Evolutionary conservation across 2,888 invertebrate genomes (phyloP).

Genomic region (Ormyrus pomaceus): DNA sequence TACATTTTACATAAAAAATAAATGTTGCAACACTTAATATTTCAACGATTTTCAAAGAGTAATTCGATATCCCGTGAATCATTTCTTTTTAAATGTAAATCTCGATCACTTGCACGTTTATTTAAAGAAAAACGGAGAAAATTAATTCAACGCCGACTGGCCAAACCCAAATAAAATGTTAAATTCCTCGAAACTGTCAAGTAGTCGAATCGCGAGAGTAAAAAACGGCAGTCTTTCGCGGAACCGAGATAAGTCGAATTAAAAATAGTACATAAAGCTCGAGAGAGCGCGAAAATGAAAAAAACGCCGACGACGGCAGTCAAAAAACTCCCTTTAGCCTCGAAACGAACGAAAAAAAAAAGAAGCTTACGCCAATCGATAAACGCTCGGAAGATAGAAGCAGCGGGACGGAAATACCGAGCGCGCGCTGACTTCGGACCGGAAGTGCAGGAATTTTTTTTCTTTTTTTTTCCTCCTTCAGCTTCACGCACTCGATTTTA

Average conservation of each 20-base stretch:
- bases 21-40: too few species aligned
- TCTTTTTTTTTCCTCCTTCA: not conserved
- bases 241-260: slow-evolving; percentile 12
- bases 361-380: slow-evolving; percentile 22
- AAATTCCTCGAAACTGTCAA: not conserved
- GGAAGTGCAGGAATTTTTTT: slow-evolving; percentile 39
- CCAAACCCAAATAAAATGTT: not conserved
- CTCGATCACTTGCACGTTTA: too few species aligned
- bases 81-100: too few species aligned
- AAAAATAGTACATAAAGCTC: slow-evolving; percentile 20
- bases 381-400: slow-evolving; percentile 8
- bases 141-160: too few species aligned
- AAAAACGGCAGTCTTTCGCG: not conserved
- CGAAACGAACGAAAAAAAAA: slow-evolving; percentile 7
- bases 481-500: slow-evolving; percentile 16
- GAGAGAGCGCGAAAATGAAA: not conserved
- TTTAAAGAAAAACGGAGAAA: too few species aligned
- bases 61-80: too few species aligned
- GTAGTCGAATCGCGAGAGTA: not conserved
- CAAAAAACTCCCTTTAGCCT: not conserved
- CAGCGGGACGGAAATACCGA: slow-evolving; percentile 5
- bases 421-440: slow-evolving; percentile 1
- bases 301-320: not conserved
- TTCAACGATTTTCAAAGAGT: too few species aligned
- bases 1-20: too few species aligned